Base-by-base conservation (phyloP, 1,140 invertebrate species). In the Calephelis nemesis region DNA sequence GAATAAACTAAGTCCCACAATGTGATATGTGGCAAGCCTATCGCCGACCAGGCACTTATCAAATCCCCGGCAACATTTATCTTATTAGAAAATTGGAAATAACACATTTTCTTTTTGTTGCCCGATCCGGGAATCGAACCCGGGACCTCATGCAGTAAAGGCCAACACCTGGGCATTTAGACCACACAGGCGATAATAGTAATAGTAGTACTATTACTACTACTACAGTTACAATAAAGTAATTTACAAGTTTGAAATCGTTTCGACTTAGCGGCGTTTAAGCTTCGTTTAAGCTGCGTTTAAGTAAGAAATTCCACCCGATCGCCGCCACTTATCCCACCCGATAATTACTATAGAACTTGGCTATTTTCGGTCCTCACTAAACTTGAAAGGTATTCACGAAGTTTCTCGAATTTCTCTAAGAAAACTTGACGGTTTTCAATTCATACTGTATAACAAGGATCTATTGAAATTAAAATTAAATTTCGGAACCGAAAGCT, bases 401-500 rank as follows among this genome's bases (percentile, higher is more conserved):
- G 30, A 58, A 58, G 19, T 58, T 58, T 1, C 5, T 30, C 11
- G 5, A 58, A 58, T 58, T 5, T 39, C 54, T 11, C 10, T 39
- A 39, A 58, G 54, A 58, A 58, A 58, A 58, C 54, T 58, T 58
- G 52, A 54, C 10, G 54, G 54, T 58, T 58, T 39, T 7, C 54
- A 39, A 58, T 58, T 58, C 54, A 58, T 58, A 58, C 19, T 6
- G 30, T 19, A 76, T 69, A 76, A 74, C 63, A 71, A 69, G 49
- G 50, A 70, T 47, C 63, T 67, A 71, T 75, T 69, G 74, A 73
- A 73, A 68, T 68, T 62, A 42, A 63, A 63, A 75, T 75, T 75
- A 66, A 74, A 71, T 75, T 75, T 71, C 67, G 30, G 63, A 63
- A 49, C 48, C 49, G 69, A 58, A 75, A 75, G 65, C 19, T 54